Percentiles rank a stretch among this genome's conserved stretches.
Conservation (phyloP, 2,113 vertebrate genomes). For the Megaceryle torquata region DNA sequence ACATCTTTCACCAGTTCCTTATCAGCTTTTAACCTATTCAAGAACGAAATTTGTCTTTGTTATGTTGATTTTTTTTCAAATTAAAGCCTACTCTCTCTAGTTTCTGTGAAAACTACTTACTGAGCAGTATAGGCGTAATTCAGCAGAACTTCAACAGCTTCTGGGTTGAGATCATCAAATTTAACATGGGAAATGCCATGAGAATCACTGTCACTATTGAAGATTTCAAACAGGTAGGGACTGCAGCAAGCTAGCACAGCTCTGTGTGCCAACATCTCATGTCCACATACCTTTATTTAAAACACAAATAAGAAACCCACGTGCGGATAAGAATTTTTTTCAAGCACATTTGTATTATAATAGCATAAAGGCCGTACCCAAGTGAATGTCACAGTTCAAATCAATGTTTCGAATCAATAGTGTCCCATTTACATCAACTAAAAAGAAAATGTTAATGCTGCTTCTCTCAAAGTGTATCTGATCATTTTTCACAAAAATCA, state of each 20-base stretch:
- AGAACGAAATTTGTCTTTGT: not conserved
- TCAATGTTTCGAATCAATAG: not conserved
- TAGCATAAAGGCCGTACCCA: not conserved
- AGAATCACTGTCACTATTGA: slow-evolving; percentile 92
- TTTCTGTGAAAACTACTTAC: slow-evolving; percentile 76
- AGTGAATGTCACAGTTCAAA: not conserved
- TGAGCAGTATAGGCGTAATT: slow-evolving; percentile 99
- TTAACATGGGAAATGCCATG: slow-evolving; percentile 94
- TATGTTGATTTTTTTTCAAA: not conserved
- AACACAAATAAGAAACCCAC: not conserved
- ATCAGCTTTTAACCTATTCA: slow-evolving; percentile 91
- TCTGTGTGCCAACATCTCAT: slow-evolving; percentile 95
- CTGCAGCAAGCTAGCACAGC: slow-evolving; percentile 98
- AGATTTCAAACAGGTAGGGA: slow-evolving; percentile 98
- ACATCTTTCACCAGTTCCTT: slow-evolving; percentile 97
- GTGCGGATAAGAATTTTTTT: not conserved
- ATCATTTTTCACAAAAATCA: not conserved
- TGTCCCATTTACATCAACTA: not conserved
- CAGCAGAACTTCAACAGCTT: slow-evolving; percentile 94
- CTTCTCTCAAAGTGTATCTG: not conserved
- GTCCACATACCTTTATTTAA: slow-evolving; percentile 88
- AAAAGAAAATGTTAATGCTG: accelerated
- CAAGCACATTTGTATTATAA: not conserved
- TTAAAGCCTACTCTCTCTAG: not conserved
- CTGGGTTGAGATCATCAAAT: slow-evolving; percentile 96